These are phyloP conservation scores for Catostylus mosaicus DNA, from an alignment of 30 jellyfish, hydroid and myxozoan species.

Conservation along the genomic window DNA sequence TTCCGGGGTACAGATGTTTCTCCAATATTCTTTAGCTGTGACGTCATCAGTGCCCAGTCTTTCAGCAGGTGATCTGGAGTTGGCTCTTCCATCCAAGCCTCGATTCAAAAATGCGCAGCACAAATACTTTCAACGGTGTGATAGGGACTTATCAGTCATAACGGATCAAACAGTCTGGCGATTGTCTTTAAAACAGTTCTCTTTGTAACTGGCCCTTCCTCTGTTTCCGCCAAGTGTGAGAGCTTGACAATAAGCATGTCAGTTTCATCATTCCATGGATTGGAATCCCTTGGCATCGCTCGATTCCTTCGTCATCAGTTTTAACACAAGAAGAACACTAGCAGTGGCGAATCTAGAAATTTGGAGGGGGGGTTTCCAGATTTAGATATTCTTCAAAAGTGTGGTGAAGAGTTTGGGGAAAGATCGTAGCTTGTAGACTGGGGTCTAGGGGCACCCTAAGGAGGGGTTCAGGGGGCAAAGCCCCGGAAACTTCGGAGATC, in stretches of 20 bases:
- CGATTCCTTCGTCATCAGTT: neutral
- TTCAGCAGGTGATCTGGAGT: neutral
- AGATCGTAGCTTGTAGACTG: neutral
- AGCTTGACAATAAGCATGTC: constrained; percentile 25
- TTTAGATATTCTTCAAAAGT: neutral
- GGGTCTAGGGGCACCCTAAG: neutral
- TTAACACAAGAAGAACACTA: neutral
- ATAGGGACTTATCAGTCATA: constrained; percentile 38
- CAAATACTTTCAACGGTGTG: neutral
- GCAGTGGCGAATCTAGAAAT: too few species aligned
- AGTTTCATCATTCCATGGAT: constrained; percentile 19
- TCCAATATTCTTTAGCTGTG: constrained; percentile 16
- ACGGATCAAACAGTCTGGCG: constrained; percentile 55
- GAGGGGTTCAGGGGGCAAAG: too few species aligned
- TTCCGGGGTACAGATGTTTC: neutral
- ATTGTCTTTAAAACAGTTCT: constrained; percentile 1
- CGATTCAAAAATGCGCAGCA: neutral
- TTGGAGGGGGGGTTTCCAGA: too few species aligned
- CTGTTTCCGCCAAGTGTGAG: neutral
- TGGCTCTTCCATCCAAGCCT: neutral
- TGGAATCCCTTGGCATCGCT: neutral
- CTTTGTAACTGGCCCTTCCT: constrained; percentile 1
- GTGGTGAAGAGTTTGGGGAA: neutral
- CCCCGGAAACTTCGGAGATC: too few species aligned
- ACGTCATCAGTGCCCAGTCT: neutral